Base-by-base conservation (phyloP, 2,113 vertebrate species). In the Microtus montanus region DNA sequence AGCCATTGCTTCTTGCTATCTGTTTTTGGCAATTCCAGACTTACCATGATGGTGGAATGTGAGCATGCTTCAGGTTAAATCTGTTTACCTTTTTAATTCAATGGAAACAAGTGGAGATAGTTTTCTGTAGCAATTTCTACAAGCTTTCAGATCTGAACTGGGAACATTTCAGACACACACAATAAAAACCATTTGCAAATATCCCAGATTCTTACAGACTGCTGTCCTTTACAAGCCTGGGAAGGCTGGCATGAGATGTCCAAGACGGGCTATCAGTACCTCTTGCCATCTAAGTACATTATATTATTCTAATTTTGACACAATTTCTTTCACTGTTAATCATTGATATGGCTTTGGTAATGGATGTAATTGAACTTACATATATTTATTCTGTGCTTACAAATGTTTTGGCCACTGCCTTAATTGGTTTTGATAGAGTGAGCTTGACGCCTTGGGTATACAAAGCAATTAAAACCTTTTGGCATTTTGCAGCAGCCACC, bases 401-500 rank as follows among this genome's bases (percentile, higher is more conserved):
- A 95, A 92, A 95, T 92, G 82, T 87, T 93, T 89, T 89, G 58
- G 75, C 86, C 47, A 63, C 64, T 54, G 75, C 80, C 71, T 90
- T 95, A 96, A 96, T 89, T 96, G 90, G 89, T 94, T 97, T 93
- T 96, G 52, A 96, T 89, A 93, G 87, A 88, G 86, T 87, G 73
- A 95, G 64, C 70, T 73, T 49, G 87, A 94, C 95, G 89, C 80
- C 33, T 85, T 87, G 79, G 75, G 64, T 92, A 90, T 58, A 84
- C 88, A 92, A 93, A 92, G 90, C 95, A 96, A 97, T 97, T 95
- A 94, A 96, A 96, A 74, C 87, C 77, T 89, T 96, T 94, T 88
- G 95, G 80, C 61, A 80, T 94, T 96, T 95, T 94, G 52, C 52
- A 93, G 96, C 49, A 96, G 58, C 95, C 90, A 89, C 63, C 54